Conservation (phyloP, 2,113 vertebrate genomes). For the Vidua chalybeata region DNA sequence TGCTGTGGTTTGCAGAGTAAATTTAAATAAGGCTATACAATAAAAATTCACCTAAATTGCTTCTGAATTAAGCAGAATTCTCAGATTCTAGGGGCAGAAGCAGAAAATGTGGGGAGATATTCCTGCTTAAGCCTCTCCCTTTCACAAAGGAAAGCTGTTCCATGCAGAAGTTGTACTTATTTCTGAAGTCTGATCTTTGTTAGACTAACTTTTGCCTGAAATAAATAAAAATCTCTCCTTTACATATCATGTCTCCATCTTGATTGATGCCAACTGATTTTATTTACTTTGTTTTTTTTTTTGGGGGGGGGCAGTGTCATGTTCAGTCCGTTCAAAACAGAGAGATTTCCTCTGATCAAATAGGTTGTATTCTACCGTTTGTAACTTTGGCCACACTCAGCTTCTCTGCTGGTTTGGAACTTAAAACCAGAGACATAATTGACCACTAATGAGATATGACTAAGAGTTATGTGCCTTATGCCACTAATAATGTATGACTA, state of each 20-base stretch:
- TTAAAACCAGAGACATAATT: background rate
- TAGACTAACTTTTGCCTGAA: background rate
- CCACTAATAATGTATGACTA: background rate
- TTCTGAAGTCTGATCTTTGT: background rate
- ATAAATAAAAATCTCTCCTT: background rate
- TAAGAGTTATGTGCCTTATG: background rate
- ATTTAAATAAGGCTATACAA: background rate
- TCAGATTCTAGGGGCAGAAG: background rate
- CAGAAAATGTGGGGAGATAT: background rate
- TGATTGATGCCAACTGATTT: background rate
- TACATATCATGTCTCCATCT: background rate
- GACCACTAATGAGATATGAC: background rate
- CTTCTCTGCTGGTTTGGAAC: background rate
- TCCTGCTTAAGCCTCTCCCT: background rate
- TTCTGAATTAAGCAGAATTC: background rate
- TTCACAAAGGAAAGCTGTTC: background rate
- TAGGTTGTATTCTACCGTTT: background rate
- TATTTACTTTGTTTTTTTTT: background rate
- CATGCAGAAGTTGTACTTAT: rapidly evolving
- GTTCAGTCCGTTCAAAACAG: background rate
- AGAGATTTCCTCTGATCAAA: background rate
- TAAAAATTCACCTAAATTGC: background rate
- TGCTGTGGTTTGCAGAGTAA: background rate
- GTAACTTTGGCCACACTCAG: background rate
- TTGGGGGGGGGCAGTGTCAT: background rate